Conservation (phyloP, 2,113 vertebrate genomes). For the Clarias magur region DNA sequence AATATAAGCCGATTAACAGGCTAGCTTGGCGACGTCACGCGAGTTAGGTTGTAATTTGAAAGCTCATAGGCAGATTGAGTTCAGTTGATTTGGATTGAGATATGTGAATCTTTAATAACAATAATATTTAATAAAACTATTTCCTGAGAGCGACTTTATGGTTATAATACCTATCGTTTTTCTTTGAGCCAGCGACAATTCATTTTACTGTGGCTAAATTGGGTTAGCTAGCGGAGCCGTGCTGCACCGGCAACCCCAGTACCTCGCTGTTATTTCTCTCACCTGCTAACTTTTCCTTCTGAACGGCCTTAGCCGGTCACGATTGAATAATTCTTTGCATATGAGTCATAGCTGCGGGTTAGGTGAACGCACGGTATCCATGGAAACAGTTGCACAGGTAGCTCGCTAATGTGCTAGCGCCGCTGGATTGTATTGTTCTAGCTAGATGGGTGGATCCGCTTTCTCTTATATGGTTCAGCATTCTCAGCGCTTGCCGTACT, state of each 20-base stretch:
- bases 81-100: background rate
- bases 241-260: background rate
- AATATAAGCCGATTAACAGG: background rate
- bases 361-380: background rate
- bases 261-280: background rate
- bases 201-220: background rate
- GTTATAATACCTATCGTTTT: background rate
- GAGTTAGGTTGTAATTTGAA: background rate
- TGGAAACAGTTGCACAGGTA: background rate
- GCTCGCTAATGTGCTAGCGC: background rate
- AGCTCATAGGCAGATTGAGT: no score
- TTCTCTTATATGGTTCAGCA: background rate
- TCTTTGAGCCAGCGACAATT: background rate
- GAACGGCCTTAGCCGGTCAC: background rate
- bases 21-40: background rate
- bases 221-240: background rate
- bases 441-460: background rate
- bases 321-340: background rate
- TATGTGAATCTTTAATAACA: no score
- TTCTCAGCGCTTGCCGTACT: background rate
- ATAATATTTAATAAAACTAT: background rate
- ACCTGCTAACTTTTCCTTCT: no score
- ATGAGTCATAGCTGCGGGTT: background rate
- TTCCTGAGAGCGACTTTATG: background rate
- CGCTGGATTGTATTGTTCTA: constrained; percentile 15